Base-by-base conservation (phyloP, 2,113 vertebrate genomes). In the Xyliphius kryptos region DNA sequence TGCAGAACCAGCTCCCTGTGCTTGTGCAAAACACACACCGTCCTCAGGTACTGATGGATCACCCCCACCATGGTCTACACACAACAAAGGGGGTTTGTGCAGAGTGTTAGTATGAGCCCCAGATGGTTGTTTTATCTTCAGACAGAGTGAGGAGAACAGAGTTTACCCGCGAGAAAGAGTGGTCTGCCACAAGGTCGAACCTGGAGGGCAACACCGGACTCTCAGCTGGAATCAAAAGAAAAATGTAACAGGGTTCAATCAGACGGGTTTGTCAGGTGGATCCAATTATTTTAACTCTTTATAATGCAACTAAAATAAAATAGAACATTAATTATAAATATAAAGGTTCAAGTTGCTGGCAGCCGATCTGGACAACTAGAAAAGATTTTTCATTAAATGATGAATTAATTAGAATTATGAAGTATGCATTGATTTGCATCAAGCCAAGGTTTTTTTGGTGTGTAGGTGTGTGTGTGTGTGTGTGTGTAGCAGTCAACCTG, bases 131-230 rank as follows among this genome's bases (percentile, higher is more conserved):
- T 46, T 46, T 55, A 5, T 12, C 32, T 56, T 49, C 3, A 22
- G 7, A 47, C 2, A 14, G 7, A 16, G 8, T 14, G 9, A 41
- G 15, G n/a, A 17, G 32, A 13, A 47, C 17, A 41, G 22, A 56
- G 16, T 65, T 56, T 80, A 97, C 94, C 89, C 92, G 96, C 43
- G 91, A 83, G 7, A 89, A 82, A 1, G 57, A 77, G 76, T 89
- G 90, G 76, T 97, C 94, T 2, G 83, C 86, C 60, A 87, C 46
- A 12, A 94, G 71, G 0, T 95, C 93, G 78, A 96, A 92, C 72
- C 82, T 91, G 56, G 88, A 78, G 6, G 86, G 73, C 0, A 97
- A 79, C 13, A 75, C 75, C 0, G 90, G 90, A 19, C 85, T 76
- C 2, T 93, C 91, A 0, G 90, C 88, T 88, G 48, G 6, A 70